A percentile compares a stretch with the other conserved stretches of the same genome.
Conservation (phyloP, 2,888 invertebrate genomes). For the Argynnis bischoffii region DNA sequence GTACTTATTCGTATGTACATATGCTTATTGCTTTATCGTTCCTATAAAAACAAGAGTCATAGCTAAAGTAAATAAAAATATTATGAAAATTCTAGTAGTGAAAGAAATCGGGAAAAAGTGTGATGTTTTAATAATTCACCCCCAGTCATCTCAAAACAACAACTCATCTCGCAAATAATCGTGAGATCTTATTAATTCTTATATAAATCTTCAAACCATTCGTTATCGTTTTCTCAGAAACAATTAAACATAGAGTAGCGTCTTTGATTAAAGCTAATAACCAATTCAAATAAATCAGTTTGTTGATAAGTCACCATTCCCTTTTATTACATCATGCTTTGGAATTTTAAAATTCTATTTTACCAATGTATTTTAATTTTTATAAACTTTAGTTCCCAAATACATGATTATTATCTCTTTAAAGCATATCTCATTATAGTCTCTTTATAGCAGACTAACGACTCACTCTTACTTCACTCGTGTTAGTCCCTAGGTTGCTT, state of each 20-base stretch:
- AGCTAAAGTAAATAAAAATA: too few relatives aligned
- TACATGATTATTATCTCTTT: too few relatives aligned
- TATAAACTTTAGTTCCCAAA: not conserved
- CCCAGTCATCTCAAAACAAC: not conserved
- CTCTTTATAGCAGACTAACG: too few relatives aligned
- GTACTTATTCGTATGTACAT: too few relatives aligned
- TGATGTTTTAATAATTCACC: too few relatives aligned
- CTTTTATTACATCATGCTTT: constrained; percentile 20
- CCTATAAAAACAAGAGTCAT: too few relatives aligned
- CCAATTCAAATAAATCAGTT: constrained; percentile 33
- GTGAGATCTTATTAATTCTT: constrained; percentile 10
- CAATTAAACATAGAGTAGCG: constrained; percentile 27
- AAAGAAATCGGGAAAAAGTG: too few relatives aligned
- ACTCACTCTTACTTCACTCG: too few relatives aligned
- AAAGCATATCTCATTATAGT: too few relatives aligned
- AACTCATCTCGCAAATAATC: not conserved
- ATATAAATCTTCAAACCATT: constrained; percentile 19
- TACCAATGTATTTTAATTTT: not conserved
- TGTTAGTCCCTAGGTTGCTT: too few relatives aligned
- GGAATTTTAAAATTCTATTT: constrained; percentile 2
- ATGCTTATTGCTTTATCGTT: too few relatives aligned
- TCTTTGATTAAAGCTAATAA: constrained; percentile 31
- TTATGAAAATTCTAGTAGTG: too few relatives aligned
- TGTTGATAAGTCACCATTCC: constrained; percentile 18
- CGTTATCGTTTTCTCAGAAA: constrained; percentile 33